Conservation (phyloP, 2,113 vertebrate genomes). For the Scalopus aquaticus region DNA sequence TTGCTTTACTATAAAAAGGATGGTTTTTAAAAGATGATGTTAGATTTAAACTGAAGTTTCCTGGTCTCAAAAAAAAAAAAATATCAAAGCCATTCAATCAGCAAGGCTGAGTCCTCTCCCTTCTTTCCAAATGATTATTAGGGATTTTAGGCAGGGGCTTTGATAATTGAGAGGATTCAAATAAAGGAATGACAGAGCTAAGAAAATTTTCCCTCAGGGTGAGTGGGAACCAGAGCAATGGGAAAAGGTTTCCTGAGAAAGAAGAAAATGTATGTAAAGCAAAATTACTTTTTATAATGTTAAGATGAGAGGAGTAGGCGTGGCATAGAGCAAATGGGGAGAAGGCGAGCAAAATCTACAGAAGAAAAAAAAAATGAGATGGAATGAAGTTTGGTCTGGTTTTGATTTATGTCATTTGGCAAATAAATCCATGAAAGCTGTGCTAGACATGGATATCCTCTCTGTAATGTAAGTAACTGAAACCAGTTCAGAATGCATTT, state of each 20-base stretch:
- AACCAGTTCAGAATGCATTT: constrained; percentile 65
- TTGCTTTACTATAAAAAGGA: constrained; percentile 51
- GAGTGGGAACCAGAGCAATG: background rate
- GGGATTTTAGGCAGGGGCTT: constrained; percentile 19
- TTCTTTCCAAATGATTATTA: constrained; percentile 53
- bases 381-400: constrained; percentile 73
- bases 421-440: constrained; percentile 75
- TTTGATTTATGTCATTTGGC: constrained; percentile 77
- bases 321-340: background rate
- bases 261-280: constrained; percentile 49
- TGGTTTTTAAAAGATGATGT: constrained; percentile 58
- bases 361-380: constrained; percentile 56
- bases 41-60: constrained; percentile 51
- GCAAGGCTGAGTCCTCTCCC: background rate
- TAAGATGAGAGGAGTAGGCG: background rate
- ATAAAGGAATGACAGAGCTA: constrained; percentile 46
- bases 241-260: constrained; percentile 48
- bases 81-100: constrained; percentile 23
- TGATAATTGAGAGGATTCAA: constrained; percentile 58
- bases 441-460: constrained; percentile 64
- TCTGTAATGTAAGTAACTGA: constrained; percentile 71
- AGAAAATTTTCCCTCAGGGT: constrained; percentile 61
- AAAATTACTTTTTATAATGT: constrained; percentile 43
- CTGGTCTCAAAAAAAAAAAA: background rate
- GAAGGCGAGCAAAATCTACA: constrained; percentile 41